Conservation (phyloP, 1,140 invertebrate species). For the Heliconius himera region DNA sequence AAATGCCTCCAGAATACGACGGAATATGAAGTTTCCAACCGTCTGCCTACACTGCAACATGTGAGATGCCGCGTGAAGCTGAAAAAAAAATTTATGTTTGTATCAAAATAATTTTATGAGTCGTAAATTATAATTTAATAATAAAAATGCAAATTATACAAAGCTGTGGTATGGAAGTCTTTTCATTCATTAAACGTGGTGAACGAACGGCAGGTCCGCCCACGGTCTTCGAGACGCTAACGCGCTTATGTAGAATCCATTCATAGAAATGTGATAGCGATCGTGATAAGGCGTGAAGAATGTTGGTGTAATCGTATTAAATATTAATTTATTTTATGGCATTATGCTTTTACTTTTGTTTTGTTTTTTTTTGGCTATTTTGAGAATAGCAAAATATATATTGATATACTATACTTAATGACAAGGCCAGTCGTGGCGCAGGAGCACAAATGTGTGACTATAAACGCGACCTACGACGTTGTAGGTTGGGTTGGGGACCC, state of each 20-base stretch:
- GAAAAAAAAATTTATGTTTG: neutral
- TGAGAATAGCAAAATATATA: too few species aligned
- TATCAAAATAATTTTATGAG: neutral
- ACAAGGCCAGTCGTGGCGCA: too few species aligned
- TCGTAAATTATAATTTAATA: conserved; percentile 5
- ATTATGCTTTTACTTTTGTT: neutral
- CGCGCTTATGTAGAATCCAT: neutral
- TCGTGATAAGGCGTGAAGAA: neutral
- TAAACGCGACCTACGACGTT: too few species aligned
- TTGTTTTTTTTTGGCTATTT: neutral
- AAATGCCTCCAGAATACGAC: too few species aligned
- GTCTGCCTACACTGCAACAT: too few species aligned
- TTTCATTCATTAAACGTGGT: conserved; percentile 41
- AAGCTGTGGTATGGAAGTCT: conserved; percentile 17
- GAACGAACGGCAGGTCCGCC: conserved; percentile 42
- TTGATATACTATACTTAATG: too few species aligned
- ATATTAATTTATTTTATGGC: neutral
- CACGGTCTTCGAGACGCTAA: conserved; percentile 17
- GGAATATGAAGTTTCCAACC: too few species aligned
- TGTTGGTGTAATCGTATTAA: neutral
- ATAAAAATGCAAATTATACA: conserved; percentile 26
- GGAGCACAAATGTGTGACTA: too few species aligned
- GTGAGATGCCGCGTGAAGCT: too few species aligned
- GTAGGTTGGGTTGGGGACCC: too few species aligned
- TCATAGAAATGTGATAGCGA: conserved; percentile 14